Evolutionary conservation across 2,113 vertebrate species (phyloP).

Genomic region (Gasterosteus aculeatus): DNA sequence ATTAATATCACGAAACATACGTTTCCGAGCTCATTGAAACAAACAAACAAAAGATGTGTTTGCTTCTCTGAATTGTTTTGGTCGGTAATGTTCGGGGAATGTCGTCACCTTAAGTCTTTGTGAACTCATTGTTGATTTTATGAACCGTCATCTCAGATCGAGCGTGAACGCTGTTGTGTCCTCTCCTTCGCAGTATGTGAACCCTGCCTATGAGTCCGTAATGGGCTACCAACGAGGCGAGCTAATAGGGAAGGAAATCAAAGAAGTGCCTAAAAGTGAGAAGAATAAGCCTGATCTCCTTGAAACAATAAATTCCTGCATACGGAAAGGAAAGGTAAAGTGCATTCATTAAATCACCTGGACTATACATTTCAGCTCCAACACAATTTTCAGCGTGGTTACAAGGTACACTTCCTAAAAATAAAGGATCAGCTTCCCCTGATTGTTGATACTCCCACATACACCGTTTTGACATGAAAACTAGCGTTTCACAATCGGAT

Average conservation of each 20-base stretch:
- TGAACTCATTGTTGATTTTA: slow-evolving; percentile 21
- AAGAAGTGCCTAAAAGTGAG: slow-evolving; percentile 96
- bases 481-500: slow-evolving; percentile 1
- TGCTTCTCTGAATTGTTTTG: slow-evolving; percentile 15
- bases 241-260: slow-evolving; percentile 93
- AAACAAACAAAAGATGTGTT: neutral
- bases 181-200: slow-evolving; percentile 87
- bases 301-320: slow-evolving; percentile 94
- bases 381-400: neutral
- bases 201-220: slow-evolving; percentile 93
- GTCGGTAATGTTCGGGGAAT: neutral
- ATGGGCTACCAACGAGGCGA: slow-evolving; percentile 97
- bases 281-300: slow-evolving; percentile 96
- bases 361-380: neutral
- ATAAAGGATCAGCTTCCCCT: neutral
- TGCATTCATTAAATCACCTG: slow-evolving; percentile 7
- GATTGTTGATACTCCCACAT: neutral
- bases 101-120: neutral
- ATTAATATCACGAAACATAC: slow-evolving; percentile 34
- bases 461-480: neutral
- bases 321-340: slow-evolving; percentile 94
- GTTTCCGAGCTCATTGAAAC: slow-evolving; percentile 7
- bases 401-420: neutral
- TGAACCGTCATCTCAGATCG: neutral
- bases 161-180: slow-evolving; percentile 33